Percentiles rank a stretch among this genome's conserved stretches.
phyloP scores from a whole-genome alignment of 2,888 invertebrate genomes.

The Cheilosia variabilis region DNA sequence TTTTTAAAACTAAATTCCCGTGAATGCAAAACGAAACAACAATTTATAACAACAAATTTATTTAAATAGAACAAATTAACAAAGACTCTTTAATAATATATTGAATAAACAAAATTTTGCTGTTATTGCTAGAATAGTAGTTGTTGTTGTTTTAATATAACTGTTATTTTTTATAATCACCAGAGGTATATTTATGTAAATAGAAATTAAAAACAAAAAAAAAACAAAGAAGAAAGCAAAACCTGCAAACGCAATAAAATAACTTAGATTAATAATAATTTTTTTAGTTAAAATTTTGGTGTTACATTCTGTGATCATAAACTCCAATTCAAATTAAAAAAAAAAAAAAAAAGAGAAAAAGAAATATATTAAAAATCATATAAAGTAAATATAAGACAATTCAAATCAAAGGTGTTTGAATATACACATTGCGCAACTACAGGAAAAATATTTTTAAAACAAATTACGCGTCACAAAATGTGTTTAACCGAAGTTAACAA shows the following conservation, averaged over 20 bases:
- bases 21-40: slow-evolving; percentile 49
- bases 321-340: slow-evolving; percentile 74
- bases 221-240: slow-evolving; percentile 5
- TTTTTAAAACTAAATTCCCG: slow-evolving; percentile 49
- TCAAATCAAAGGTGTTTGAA: slow-evolving; percentile 17
- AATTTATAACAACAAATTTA: slow-evolving; percentile 51
- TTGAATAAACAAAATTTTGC: slow-evolving; percentile 50
- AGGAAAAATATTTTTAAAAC: slow-evolving; percentile 21
- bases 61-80: slow-evolving; percentile 41
- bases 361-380: slow-evolving; percentile 28
- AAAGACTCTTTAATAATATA: slow-evolving; percentile 47
- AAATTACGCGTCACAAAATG: slow-evolving; percentile 40
- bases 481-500: slow-evolving; percentile 66
- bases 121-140: slow-evolving; percentile 70
- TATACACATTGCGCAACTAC: slow-evolving; percentile 41
- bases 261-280: slow-evolving; percentile 55
- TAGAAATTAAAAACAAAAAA: slow-evolving; percentile 28
- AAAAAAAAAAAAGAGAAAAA: slow-evolving; percentile 36
- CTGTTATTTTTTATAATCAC: slow-evolving; percentile 74
- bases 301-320: slow-evolving; percentile 76
- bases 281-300: slow-evolving; percentile 71
- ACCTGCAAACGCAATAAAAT: slow-evolving; percentile 67
- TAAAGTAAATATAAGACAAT: slow-evolving; percentile 18
- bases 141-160: slow-evolving; percentile 73
- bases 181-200: slow-evolving; percentile 75